phyloP scores from a whole-genome alignment of 2,797 vertebrate genomes.

The Melanotaenia maccullochi region DNA sequence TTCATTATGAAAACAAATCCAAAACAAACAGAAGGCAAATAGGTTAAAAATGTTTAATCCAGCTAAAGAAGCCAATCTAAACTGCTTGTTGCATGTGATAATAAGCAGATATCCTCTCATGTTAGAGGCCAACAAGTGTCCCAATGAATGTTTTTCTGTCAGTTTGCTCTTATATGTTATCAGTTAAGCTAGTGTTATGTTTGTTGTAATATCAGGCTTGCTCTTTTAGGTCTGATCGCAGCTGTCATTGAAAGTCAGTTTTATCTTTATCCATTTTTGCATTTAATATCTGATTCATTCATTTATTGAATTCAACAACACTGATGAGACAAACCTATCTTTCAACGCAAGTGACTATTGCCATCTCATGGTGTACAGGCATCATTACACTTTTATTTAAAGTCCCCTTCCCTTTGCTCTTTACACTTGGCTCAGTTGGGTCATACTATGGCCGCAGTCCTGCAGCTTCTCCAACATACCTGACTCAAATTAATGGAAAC shows the following conservation, averaged over 20 bases:
- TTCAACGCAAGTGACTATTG: not conserved
- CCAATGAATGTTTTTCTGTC: not conserved
- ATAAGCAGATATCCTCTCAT: not conserved
- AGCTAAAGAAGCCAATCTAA: not conserved
- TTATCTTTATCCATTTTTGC: not conserved
- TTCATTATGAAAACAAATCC: not conserved
- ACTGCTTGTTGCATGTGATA: not conserved
- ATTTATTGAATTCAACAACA: not conserved
- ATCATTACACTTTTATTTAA: slow-evolving; percentile 18
- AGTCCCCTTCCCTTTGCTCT: no score
- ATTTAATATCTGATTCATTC: not conserved
- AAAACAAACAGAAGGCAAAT: not conserved
- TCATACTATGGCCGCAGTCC: no score
- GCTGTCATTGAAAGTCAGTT: not conserved
- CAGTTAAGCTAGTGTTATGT: no score
- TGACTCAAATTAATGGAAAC: no score
- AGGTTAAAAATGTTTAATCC: not conserved
- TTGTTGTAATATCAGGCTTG: not conserved
- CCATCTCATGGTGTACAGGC: slow-evolving; percentile 51
- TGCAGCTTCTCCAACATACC: no score
- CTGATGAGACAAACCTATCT: not conserved
- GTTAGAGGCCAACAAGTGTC: not conserved
- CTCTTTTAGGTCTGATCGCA: not conserved
- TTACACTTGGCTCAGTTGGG: no score
- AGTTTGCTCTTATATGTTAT: no score